Evolutionary conservation across 2,797 vertebrate genomes (phyloP).

Genomic region (Gymnodraco acuticeps): DNA sequence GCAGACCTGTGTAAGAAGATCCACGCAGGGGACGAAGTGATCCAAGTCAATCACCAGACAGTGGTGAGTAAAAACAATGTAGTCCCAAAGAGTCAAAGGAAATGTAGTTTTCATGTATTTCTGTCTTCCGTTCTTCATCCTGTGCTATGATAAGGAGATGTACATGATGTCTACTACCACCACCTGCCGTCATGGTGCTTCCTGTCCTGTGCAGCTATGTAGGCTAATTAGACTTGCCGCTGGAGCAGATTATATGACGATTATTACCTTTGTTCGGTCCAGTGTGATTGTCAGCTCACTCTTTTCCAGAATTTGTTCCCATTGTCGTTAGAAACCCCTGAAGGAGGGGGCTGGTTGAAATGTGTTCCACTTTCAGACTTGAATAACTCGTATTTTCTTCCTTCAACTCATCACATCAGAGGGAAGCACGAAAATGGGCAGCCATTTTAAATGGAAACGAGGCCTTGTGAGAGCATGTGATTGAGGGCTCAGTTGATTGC

Average conservation of each 20-base stretch:
- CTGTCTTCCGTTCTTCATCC: slow-evolving; percentile 39
- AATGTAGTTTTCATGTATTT: slow-evolving; percentile 14
- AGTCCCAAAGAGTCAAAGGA: slow-evolving; percentile 1
- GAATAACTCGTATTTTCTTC: slow-evolving; percentile 48
- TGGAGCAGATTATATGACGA: slow-evolving; percentile 58
- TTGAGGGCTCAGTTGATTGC: slow-evolving; percentile 36
- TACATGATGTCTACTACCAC: slow-evolving; percentile 41
- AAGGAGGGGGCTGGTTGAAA: slow-evolving; percentile 51
- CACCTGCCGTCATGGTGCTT: slow-evolving; percentile 39
- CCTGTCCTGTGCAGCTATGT: slow-evolving; percentile 57
- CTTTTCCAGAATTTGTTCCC: slow-evolving; percentile 48
- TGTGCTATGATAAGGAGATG: slow-evolving; percentile 38
- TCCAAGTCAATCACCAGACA: slow-evolving; percentile 89
- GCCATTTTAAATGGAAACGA: slow-evolving; percentile 69
- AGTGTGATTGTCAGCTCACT: slow-evolving; percentile 42
- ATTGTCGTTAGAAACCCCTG: slow-evolving; percentile 47
- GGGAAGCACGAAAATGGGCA: slow-evolving; percentile 39
- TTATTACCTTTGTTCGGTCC: slow-evolving; percentile 60
- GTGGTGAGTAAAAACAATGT: slow-evolving; percentile 79
- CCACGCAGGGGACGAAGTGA: slow-evolving; percentile 87
- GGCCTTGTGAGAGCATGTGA: slow-evolving; percentile 56
- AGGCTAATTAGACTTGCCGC: slow-evolving; percentile 64
- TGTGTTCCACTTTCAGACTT: slow-evolving; percentile 62
- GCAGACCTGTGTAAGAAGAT: slow-evolving; percentile 89
- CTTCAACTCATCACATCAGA: slow-evolving; percentile 57